A percentile compares a stretch with the other conserved stretches of the same genome.
These are phyloP conservation scores for Drosophila antonietae DNA, from an alignment of 2,888 invertebrate species.

Conservation along the genomic window DNA sequence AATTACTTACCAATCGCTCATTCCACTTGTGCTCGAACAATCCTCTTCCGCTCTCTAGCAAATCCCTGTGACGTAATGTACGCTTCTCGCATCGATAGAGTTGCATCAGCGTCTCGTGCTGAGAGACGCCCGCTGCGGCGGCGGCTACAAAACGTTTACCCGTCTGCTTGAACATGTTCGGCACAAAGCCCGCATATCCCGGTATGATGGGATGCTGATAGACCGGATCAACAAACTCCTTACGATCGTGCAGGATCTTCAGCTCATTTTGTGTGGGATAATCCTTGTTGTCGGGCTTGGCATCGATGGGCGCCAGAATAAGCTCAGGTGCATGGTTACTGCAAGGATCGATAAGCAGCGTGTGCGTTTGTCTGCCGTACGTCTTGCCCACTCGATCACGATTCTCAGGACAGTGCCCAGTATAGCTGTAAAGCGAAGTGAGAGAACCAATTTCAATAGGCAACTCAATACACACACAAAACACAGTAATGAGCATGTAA, in stretches of 20 bases:
- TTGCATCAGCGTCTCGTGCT: constrained; percentile 88
- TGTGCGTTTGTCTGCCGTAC: constrained; percentile 90
- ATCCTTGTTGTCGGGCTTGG: constrained; percentile 84
- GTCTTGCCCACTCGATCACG: constrained; percentile 90
- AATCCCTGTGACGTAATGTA: constrained; percentile 73
- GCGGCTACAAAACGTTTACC: constrained; percentile 90
- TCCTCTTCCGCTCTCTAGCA: constrained; percentile 75
- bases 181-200: constrained; percentile 89
- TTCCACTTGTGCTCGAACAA: constrained; percentile 75
- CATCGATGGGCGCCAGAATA: constrained; percentile 78
- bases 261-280: constrained; percentile 89
- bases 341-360: constrained; percentile 90
- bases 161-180: constrained; percentile 88
- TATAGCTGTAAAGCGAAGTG: constrained; percentile 86
- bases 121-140: constrained; percentile 90
- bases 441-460: not conserved
- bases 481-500: not conserved
- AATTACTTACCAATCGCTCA: constrained; percentile 73
- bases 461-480: not conserved
- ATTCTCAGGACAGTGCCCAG: constrained; percentile 91
- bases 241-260: constrained; percentile 88
- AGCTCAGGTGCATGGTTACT: constrained; percentile 89
- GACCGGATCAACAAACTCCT: constrained; percentile 88
- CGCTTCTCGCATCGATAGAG: constrained; percentile 86
- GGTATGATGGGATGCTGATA: constrained; percentile 91